Percentiles rank a stretch among this genome's conserved stretches.
These are phyloP conservation scores for Spongilla lacustris DNA, from an alignment of 37 sponge, comb jelly and placozoan species.

Conservation along the genomic window DNA sequence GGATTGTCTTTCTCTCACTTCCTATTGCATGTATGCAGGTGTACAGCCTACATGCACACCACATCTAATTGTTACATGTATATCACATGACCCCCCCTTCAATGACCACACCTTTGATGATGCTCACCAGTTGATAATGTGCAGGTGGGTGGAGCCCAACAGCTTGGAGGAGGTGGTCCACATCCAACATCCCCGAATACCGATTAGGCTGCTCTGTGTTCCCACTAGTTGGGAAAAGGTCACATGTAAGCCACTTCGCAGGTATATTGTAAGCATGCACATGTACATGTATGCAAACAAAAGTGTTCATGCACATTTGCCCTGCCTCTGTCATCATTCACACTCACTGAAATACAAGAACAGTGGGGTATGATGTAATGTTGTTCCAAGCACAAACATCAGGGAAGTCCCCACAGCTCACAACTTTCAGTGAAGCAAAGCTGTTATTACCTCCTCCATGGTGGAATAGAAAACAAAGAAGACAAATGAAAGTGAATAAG, in stretches of 20 bases:
- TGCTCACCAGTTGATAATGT: background rate
- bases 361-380: constrained; percentile 51
- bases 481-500: too few species aligned
- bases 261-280: too few species aligned
- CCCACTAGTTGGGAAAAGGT: background rate
- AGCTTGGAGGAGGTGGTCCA: constrained; percentile 28
- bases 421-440: background rate
- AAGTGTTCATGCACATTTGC: background rate
- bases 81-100: too few species aligned
- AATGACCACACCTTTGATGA: background rate
- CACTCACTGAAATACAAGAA: constrained; percentile 33
- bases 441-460: background rate
- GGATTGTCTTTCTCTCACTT: too few species aligned
- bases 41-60: too few species aligned
- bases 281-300: background rate
- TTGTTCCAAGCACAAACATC: constrained; percentile 49
- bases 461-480: background rate
- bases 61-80: too few species aligned
- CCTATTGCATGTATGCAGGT: too few species aligned
- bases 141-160: constrained; percentile 7
- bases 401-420: constrained; percentile 67
- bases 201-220: background rate
- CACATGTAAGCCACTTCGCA: too few species aligned
- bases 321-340: background rate
- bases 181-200: constrained; percentile 23